A percentile compares a stretch with the other conserved stretches of the same genome.
These are phyloP conservation scores for Plectrocnemia conspersa DNA, from an alignment of 1,140 invertebrate genomes.

Conservation along the genomic window DNA sequence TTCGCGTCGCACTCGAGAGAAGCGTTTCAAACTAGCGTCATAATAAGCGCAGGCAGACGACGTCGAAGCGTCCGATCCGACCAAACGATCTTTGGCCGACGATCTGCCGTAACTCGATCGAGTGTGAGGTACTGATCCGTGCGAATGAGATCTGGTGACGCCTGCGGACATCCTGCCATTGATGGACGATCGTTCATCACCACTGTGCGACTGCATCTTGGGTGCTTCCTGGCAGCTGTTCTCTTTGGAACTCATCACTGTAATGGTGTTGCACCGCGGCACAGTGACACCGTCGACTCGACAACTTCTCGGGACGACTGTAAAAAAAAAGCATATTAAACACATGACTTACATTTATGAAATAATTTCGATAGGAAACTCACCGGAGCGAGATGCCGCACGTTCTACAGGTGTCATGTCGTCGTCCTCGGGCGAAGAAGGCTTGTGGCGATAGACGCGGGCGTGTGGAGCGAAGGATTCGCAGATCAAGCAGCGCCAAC, in stretches of 20 bases:
- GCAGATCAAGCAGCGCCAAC: slow-evolving; percentile 50
- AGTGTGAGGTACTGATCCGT: slow-evolving; percentile 42
- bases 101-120: slow-evolving; percentile 3
- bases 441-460: slow-evolving; percentile 41
- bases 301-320: slow-evolving; percentile 12
- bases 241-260: slow-evolving; percentile 47
- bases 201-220: slow-evolving; percentile 5
- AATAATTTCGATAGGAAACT: background rate
- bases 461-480: slow-evolving; percentile 48
- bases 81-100: slow-evolving; percentile 21
- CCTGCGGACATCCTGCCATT: slow-evolving; percentile 43
- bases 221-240: slow-evolving; percentile 30
- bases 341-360: background rate
- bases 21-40: slow-evolving; percentile 15
- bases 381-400: slow-evolving; percentile 10
- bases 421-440: background rate
- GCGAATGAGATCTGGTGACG: slow-evolving; percentile 48
- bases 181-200: slow-evolving; percentile 39
- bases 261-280: slow-evolving; percentile 57
- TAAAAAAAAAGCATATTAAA: slow-evolving; percentile 7
- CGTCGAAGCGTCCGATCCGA: slow-evolving; percentile 45
- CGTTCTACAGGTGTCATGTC: slow-evolving; percentile 26
- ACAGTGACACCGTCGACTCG: slow-evolving; percentile 50
- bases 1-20: background rate
- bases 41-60: slow-evolving; percentile 33